Conservation (phyloP, 2,888 invertebrate species). For the Lepidocyrtinus sp. region DNA sequence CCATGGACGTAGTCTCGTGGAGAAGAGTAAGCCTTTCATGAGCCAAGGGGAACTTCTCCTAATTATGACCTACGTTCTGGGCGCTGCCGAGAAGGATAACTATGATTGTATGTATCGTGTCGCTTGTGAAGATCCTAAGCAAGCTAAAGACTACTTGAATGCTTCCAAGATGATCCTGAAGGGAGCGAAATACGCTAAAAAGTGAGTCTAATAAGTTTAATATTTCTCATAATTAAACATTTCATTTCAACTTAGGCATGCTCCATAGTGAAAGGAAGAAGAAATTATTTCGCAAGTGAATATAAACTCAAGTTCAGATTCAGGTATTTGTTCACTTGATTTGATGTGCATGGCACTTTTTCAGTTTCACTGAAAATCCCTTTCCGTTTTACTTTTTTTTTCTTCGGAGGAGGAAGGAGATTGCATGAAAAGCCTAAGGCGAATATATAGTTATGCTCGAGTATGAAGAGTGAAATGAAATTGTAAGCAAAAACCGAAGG, state of each 20-base stretch:
- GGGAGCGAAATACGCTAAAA: constrained; percentile 80
- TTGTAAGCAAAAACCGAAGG: constrained; percentile 23
- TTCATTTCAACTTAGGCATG: background rate
- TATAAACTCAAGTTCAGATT: constrained; percentile 7
- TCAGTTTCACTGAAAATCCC: constrained; percentile 45
- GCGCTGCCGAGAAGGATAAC: constrained; percentile 76
- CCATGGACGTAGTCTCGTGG: constrained; percentile 63
- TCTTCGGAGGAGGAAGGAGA: constrained; percentile 43
- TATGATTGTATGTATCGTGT: constrained; percentile 83
- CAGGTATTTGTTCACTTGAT: background rate
- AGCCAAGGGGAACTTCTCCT: constrained; percentile 82
- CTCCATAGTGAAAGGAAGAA: constrained; percentile 30
- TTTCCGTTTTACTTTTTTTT: constrained; percentile 56
- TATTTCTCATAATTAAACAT: background rate
- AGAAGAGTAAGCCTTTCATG: constrained; percentile 71
- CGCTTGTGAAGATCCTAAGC: constrained; percentile 82
- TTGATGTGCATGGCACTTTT: constrained; percentile 17
- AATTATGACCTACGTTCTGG: constrained; percentile 81
- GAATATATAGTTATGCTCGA: background rate
- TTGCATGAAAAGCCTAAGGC: constrained; percentile 39
- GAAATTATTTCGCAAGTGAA: constrained; percentile 42
- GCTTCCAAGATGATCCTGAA: constrained; percentile 85
- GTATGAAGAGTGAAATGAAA: background rate
- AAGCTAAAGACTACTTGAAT: constrained; percentile 82
- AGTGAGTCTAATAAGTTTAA: constrained; percentile 71